These are phyloP conservation scores for Hermaeophaga mercurialis DNA, from an alignment of 2,888 invertebrate species.

Conservation along the genomic window DNA sequence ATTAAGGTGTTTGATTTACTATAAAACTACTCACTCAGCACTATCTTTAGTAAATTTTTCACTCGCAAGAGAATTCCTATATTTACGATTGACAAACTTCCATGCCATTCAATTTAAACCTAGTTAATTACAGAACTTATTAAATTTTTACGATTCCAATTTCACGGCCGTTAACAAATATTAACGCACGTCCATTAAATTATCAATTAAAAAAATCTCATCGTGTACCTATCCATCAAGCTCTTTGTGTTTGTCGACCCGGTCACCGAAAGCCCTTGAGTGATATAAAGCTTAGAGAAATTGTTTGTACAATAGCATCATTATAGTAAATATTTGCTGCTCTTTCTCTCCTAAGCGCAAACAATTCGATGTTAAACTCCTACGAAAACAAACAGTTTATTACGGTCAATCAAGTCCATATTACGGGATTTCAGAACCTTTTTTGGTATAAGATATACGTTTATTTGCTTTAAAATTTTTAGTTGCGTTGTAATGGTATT, in stretches of 20 bases:
- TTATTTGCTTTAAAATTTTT: too few species aligned
- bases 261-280: not conserved
- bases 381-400: slow-evolving; percentile 5
- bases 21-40: too few species aligned
- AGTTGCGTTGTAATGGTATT: too few species aligned
- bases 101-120: too few species aligned
- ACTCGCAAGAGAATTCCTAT: too few species aligned
- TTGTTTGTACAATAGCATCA: slow-evolving; percentile 5
- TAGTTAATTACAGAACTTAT: too few species aligned
- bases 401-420: slow-evolving; percentile 2
- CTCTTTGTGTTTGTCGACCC: not conserved
- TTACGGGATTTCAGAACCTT: not conserved
- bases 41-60: too few species aligned
- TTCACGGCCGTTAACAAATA: too few species aligned
- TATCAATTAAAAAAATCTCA: not conserved
- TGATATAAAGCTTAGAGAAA: slow-evolving; percentile 1
- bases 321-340: not conserved
- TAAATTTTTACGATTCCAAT: too few species aligned
- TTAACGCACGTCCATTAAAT: not conserved
- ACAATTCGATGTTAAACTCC: slow-evolving; percentile 1
- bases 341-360: not conserved
- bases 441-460: too few species aligned
- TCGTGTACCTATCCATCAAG: not conserved
- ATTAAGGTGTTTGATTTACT: too few species aligned
- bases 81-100: too few species aligned